Evolutionary conservation across 2,888 invertebrate genomes (phyloP).

Genomic region (Caenorhabditis auriculariae): DNA sequence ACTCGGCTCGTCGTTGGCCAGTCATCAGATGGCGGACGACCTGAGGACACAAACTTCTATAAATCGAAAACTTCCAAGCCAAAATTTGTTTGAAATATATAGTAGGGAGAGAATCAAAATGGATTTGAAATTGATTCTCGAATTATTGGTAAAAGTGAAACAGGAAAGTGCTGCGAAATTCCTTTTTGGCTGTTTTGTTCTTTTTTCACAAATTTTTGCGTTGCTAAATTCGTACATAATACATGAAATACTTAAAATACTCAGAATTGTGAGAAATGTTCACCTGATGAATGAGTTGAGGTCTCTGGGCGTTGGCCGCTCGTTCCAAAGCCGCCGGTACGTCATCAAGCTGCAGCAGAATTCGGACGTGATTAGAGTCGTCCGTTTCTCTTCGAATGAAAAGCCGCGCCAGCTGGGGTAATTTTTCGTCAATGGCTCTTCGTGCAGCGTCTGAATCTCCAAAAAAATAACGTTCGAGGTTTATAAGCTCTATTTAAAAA

Average conservation of each 20-base stretch:
- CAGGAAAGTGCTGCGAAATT: too few species aligned
- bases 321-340: constrained; percentile 35
- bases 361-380: constrained; percentile 43
- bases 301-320: constrained; percentile 39
- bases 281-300: constrained; percentile 42
- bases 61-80: too few species aligned
- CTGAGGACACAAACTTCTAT: background rate
- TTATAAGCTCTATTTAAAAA: background rate
- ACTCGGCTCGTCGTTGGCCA: constrained; percentile 24
- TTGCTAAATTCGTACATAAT: too few species aligned
- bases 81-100: background rate
- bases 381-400: constrained; percentile 43
- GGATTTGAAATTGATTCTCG: too few species aligned
- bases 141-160: too few species aligned
- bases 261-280: background rate
- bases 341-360: constrained; percentile 40
- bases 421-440: constrained; percentile 36
- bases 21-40: constrained; percentile 42
- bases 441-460: constrained; percentile 34
- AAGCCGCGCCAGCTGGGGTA: constrained; percentile 34
- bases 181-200: too few species aligned
- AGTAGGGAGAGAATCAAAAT: too few species aligned
- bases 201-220: too few species aligned
- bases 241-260: too few species aligned
- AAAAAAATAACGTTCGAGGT: background rate